Conservation (phyloP, 2,888 invertebrate genomes). For the Quadriops clusia region DNA sequence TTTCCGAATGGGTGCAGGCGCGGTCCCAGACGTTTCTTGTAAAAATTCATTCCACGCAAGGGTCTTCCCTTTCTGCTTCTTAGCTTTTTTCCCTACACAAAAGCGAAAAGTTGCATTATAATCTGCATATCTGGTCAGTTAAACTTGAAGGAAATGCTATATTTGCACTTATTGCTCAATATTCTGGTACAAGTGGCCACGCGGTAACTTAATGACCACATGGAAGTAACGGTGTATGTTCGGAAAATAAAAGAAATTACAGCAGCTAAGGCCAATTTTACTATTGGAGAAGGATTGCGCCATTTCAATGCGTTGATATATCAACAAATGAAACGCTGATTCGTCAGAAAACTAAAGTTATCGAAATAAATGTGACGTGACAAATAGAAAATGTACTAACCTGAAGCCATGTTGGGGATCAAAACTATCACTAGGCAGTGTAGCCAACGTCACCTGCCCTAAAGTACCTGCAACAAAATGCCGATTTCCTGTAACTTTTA, state of each 20-base stretch:
- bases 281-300: not conserved
- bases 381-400: slow-evolving; percentile 44
- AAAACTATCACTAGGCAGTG: slow-evolving; percentile 16
- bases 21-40: slow-evolving; percentile 50
- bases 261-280: not conserved
- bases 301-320: slow-evolving; percentile 2
- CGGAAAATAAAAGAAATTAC: not conserved
- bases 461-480: too few relatives aligned
- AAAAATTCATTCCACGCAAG: slow-evolving; percentile 73
- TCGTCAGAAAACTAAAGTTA: slow-evolving; percentile 1
- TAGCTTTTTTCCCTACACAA: slow-evolving; percentile 64
- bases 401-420: slow-evolving; percentile 56
- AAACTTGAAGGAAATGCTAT: slow-evolving; percentile 7
- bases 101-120: slow-evolving; percentile 7
- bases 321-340: not conserved
- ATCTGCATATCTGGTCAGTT: slow-evolving; percentile 5
- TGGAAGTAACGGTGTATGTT: slow-evolving; percentile 2
- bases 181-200: slow-evolving; percentile 12
- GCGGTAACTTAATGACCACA: slow-evolving; percentile 12
- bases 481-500: too few relatives aligned
- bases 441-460: too few relatives aligned
- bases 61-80: slow-evolving; percentile 76
- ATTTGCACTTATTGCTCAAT: too few relatives aligned
- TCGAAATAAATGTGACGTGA: slow-evolving; percentile 33
- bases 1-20: slow-evolving; percentile 43